These are phyloP conservation scores for Mobula birostris DNA, from an alignment of 2,113 vertebrate species.

Conservation along the genomic window DNA sequence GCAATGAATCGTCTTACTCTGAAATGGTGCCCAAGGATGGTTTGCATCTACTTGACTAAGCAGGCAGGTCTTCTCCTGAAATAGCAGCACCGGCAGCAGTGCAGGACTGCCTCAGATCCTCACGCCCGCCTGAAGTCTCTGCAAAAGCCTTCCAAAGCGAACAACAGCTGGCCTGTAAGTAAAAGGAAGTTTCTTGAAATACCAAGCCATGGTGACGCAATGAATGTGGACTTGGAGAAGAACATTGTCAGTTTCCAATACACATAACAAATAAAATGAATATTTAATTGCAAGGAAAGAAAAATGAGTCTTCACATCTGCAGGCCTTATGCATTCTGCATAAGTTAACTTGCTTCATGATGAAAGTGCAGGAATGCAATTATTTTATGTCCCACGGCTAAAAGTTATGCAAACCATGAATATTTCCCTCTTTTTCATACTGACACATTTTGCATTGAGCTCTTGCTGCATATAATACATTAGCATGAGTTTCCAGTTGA, in stretches of 20 bases:
- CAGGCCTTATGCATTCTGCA: constrained; percentile 23
- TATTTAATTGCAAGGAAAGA: constrained; percentile 24
- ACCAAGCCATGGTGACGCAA: neutral
- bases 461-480: neutral
- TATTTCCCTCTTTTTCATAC: constrained; percentile 10
- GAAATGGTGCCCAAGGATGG: too few species aligned
- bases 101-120: too few species aligned
- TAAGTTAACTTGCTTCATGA: constrained; percentile 7
- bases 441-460: neutral
- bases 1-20: too few species aligned
- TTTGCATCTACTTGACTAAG: too few species aligned
- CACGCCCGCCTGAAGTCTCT: too few species aligned
- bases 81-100: too few species aligned
- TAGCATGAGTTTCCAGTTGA: neutral
- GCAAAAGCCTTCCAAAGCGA: too few species aligned
- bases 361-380: constrained; percentile 28
- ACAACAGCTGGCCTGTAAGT: neutral
- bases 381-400: constrained; percentile 18
- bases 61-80: too few species aligned
- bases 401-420: neutral
- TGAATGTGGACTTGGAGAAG: neutral
- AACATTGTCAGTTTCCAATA: neutral
- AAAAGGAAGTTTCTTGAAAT: neutral
- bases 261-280: constrained; percentile 20
- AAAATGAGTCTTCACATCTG: constrained; percentile 2